Percentiles rank a stretch among this genome's conserved stretches.
phyloP scores from a whole-genome alignment of 2,797 vertebrate species.

The Vireo griseus region DNA sequence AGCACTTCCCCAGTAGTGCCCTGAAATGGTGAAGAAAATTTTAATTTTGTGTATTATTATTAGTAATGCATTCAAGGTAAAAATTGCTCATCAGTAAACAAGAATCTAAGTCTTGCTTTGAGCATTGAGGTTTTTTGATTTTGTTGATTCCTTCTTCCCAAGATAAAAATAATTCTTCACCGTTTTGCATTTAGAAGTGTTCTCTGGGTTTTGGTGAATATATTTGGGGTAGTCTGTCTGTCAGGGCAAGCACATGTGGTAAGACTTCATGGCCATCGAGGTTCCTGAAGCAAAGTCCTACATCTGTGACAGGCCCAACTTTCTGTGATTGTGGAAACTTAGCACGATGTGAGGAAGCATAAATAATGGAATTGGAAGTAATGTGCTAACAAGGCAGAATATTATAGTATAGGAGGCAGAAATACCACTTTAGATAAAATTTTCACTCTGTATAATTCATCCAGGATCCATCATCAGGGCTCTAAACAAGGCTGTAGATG shows the following conservation, averaged over 20 bases:
- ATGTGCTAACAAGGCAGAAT: background rate
- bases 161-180: background rate
- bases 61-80: background rate
- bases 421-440: background rate
- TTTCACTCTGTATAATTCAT: background rate
- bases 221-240: background rate
- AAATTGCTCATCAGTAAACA: background rate
- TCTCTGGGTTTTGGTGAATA: background rate
- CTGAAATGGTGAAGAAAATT: background rate
- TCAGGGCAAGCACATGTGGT: background rate
- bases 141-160: rapidly evolving
- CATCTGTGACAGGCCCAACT: background rate
- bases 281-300: background rate
- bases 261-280: background rate
- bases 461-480: background rate
- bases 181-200: background rate
- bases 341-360: background rate
- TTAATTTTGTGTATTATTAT: background rate
- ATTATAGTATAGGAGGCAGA: background rate
- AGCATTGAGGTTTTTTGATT: background rate
- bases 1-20: background rate
- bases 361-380: background rate
- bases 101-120: background rate
- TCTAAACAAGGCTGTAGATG: background rate
- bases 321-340: background rate